These are phyloP conservation scores for Drosophila mayri DNA, from an alignment of 1,140 invertebrate species.

Conservation along the genomic window DNA sequence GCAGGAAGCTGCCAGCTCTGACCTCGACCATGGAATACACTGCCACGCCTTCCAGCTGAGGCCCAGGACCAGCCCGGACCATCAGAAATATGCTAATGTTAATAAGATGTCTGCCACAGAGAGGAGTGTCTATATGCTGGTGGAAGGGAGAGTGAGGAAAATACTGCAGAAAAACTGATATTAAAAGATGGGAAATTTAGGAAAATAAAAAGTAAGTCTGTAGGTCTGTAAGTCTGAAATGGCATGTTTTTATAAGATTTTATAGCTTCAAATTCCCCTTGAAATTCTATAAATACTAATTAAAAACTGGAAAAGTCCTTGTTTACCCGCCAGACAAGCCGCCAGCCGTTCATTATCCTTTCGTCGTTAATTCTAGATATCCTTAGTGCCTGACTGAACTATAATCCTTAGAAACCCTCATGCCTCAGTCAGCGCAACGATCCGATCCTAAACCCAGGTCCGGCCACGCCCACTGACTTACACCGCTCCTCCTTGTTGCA, in stretches of 20 bases:
- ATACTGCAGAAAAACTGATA: not conserved
- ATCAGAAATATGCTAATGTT: slow-evolving; percentile 60
- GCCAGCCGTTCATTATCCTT: slow-evolving; percentile 35
- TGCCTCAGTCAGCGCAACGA: slow-evolving; percentile 7
- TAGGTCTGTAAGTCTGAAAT: not conserved
- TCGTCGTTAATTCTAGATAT: slow-evolving; percentile 39
- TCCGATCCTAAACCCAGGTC: not conserved
- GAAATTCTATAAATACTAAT: not conserved
- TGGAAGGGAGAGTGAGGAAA: not conserved
- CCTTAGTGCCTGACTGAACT: slow-evolving; percentile 17
- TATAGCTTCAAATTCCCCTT: no score
- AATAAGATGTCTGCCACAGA: slow-evolving; percentile 35
- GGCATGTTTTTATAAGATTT: not conserved
- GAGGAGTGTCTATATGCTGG: not conserved
- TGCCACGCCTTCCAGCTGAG: slow-evolving; percentile 31
- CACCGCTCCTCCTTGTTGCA: slow-evolving; percentile 25
- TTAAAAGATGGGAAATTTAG: not conserved
- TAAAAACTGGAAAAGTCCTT: not conserved
- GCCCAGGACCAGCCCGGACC: not conserved
- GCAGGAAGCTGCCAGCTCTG: slow-evolving; percentile 45
- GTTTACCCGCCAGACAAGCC: slow-evolving; percentile 5
- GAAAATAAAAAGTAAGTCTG: not conserved
- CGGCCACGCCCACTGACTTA: slow-evolving; percentile 26
- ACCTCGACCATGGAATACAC: slow-evolving; percentile 76
- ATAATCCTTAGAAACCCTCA: slow-evolving; percentile 1